Conservation (phyloP, 2,113 vertebrate species). For the Fregetta grallaria region DNA sequence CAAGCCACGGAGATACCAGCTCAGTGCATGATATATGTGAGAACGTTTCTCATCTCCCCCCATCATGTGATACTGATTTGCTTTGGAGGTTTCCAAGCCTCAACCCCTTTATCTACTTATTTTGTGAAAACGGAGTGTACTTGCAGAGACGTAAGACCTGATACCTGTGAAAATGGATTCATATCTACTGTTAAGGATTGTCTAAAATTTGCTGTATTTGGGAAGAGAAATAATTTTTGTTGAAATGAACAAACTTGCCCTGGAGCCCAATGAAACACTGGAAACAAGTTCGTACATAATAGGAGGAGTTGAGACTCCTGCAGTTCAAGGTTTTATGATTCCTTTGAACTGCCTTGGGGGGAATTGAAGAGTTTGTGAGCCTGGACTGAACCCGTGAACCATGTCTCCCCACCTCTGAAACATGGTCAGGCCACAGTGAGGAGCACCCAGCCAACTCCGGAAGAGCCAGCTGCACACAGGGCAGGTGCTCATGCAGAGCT, state of each 20-base stretch:
- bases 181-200: background rate
- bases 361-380: background rate
- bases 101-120: background rate
- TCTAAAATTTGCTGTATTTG: background rate
- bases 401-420: background rate
- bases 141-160: background rate
- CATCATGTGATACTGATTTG: background rate
- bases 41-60: background rate
- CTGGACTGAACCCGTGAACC: background rate
- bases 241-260: background rate
- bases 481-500: background rate
- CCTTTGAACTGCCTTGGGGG: background rate
- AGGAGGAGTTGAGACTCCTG: background rate
- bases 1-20: background rate
- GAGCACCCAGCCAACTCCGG: background rate
- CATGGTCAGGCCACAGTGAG: background rate
- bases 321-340: background rate
- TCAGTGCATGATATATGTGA: background rate
- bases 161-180: background rate
- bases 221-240: background rate
- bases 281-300: background rate
- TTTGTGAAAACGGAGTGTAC: background rate
- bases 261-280: background rate
- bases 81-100: background rate
- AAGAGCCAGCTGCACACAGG: background rate